These are phyloP conservation scores for Cricetomys ansorgei DNA, from an alignment of 2,113 vertebrate genomes.

Conservation along the genomic window DNA sequence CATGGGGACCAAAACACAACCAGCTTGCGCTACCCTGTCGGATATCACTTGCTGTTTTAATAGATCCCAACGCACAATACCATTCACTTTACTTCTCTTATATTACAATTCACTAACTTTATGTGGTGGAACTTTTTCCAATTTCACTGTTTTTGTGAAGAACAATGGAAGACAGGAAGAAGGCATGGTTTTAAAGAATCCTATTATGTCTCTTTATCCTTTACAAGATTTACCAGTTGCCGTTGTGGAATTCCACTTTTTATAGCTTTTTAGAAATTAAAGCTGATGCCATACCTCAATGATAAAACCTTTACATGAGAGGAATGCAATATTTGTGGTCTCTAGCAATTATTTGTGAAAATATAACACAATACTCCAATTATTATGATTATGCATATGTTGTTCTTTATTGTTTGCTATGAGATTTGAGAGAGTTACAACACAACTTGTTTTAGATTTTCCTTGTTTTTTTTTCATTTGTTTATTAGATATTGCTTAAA, in stretches of 20 bases:
- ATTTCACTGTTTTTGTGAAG: not conserved
- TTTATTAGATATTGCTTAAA: conserved; percentile 32
- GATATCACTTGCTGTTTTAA: too few relatives aligned
- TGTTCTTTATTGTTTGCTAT: not conserved
- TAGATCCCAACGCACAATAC: not conserved
- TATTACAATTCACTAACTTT: not conserved
- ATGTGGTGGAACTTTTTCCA: not conserved
- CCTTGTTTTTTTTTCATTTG: not conserved
- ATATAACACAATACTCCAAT: not conserved
- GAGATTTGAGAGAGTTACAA: not conserved
- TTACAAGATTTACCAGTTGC: not conserved
- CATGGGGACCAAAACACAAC: too few relatives aligned
- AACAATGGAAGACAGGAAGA: not conserved
- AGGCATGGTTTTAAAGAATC: not conserved
- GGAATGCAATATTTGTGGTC: not conserved
- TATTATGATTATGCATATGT: not conserved
- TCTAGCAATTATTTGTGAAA: conserved; percentile 14
- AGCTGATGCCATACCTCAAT: not conserved
- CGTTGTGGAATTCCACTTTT: not conserved
- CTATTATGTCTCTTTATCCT: not conserved
- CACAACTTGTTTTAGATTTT: not conserved
- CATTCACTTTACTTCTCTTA: not conserved
- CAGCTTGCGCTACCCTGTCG: too few relatives aligned
- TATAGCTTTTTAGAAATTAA: not conserved
- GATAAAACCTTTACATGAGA: not conserved